phyloP scores from a whole-genome alignment of 2,113 vertebrate genomes.

The Mesembrinibis cayennensis region DNA sequence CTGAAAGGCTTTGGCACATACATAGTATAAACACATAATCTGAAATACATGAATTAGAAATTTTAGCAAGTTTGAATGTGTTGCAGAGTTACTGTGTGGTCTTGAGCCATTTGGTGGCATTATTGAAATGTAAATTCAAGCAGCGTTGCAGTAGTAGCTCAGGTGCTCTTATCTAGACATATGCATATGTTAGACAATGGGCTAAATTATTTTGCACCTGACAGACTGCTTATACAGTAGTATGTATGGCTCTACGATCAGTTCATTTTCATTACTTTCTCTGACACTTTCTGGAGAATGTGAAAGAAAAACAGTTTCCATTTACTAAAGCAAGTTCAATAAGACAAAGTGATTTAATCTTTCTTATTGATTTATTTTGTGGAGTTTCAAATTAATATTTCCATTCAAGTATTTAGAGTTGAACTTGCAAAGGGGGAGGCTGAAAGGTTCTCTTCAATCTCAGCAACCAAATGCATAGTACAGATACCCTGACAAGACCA shows the following conservation, averaged over 20 bases:
- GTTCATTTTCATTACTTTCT: neutral
- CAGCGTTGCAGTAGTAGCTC: neutral
- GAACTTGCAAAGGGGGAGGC: neutral
- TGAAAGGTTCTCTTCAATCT: neutral
- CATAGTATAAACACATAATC: fast-evolving
- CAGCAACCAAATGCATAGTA: neutral
- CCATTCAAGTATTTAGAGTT: neutral
- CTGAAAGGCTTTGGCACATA: neutral
- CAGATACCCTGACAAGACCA: neutral
- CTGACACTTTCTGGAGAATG: neutral
- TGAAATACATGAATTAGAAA: neutral
- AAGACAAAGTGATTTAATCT: neutral
- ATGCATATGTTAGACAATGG: neutral
- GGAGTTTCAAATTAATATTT: neutral
- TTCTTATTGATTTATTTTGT: neutral
- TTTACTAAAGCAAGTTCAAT: neutral
- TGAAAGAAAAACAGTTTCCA: neutral
- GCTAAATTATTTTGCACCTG: neutral
- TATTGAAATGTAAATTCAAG: neutral
- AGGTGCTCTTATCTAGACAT: neutral
- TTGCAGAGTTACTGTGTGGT: neutral
- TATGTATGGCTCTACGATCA: neutral
- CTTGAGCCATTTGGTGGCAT: neutral
- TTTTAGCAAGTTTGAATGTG: neutral
- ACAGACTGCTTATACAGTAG: neutral